These are phyloP conservation scores for Conger conger DNA, from an alignment of 2,113 vertebrate species.

Conservation along the genomic window DNA sequence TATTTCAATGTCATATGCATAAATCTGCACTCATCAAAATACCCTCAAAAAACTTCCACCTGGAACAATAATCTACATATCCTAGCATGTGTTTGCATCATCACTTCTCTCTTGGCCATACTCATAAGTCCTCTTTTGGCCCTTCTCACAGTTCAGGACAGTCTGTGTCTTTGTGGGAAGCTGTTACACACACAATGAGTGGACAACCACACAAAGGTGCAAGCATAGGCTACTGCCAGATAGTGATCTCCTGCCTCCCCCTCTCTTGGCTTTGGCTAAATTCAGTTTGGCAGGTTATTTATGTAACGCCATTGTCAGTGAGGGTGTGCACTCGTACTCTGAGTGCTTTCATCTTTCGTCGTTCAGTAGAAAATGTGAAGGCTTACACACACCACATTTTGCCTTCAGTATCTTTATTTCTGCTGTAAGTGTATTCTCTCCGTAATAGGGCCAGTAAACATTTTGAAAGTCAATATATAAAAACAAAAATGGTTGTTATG, in stretches of 20 bases:
- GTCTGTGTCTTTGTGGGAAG: not conserved
- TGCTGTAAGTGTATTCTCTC: not conserved
- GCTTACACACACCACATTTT: not conserved
- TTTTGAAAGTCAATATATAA: not conserved
- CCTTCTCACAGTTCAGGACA: not conserved
- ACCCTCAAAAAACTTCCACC: too few relatives aligned
- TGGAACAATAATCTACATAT: too few relatives aligned
- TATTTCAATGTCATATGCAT: too few relatives aligned
- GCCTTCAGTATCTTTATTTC: not conserved
- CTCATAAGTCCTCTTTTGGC: not conserved
- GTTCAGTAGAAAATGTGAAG: not conserved
- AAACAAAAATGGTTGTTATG: not conserved
- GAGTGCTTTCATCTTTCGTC: not conserved
- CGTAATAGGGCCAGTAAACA: not conserved
- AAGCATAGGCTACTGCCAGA: conserved; percentile 9
- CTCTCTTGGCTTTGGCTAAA: not conserved
- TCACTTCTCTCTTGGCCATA: too few relatives aligned
- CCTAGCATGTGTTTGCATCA: too few relatives aligned
- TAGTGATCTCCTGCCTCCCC: not conserved
- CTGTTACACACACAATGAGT: not conserved
- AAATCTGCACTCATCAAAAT: too few relatives aligned
- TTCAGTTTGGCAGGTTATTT: not conserved
- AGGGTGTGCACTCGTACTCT: not conserved
- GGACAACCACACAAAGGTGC: not conserved
- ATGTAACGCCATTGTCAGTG: not conserved